Evolutionary conservation across 2,797 vertebrate species (phyloP).

Genomic region (Sebastiscus tertius): DNA sequence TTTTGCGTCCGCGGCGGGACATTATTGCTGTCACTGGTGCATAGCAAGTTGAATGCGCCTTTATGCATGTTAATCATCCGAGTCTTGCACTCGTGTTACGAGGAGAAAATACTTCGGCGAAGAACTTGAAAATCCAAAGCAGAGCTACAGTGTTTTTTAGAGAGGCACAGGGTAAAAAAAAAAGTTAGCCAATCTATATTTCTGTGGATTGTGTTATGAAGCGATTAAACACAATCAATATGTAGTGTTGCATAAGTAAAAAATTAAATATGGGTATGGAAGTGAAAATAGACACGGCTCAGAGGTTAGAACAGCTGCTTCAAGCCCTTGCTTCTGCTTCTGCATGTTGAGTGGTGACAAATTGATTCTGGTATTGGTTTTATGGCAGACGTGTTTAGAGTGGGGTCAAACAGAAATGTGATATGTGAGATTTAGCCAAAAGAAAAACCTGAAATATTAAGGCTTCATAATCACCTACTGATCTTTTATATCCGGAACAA

Average conservation of each 20-base stretch:
- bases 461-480: slow-evolving; percentile 31
- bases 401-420: slow-evolving; percentile 30
- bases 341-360: slow-evolving; percentile 41
- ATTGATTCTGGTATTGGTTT: slow-evolving; percentile 54
- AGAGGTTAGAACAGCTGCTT: slow-evolving; percentile 43
- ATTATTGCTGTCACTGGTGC: slow-evolving; percentile 78
- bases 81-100: slow-evolving; percentile 49
- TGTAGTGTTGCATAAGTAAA: slow-evolving; percentile 12
- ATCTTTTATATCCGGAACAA: slow-evolving; percentile 36
- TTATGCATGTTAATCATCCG: slow-evolving; percentile 79
- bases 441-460: slow-evolving; percentile 26
- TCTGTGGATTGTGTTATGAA: slow-evolving; percentile 19
- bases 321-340: not conserved
- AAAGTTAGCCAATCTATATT: not conserved
- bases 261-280: slow-evolving; percentile 42
- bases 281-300: slow-evolving; percentile 33
- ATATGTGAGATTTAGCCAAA: slow-evolving; percentile 19
- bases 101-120: slow-evolving; percentile 20
- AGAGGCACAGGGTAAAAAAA: not conserved
- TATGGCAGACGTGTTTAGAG: slow-evolving; percentile 29
- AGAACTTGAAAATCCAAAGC: slow-evolving; percentile 22
- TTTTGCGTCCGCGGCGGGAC: slow-evolving; percentile 69
- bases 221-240: slow-evolving; percentile 43
- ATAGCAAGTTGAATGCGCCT: slow-evolving; percentile 73
- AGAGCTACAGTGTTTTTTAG: not conserved